phyloP scores from a whole-genome alignment of 2,113 vertebrate genomes.

The Phalacrocorax aristotelis region DNA sequence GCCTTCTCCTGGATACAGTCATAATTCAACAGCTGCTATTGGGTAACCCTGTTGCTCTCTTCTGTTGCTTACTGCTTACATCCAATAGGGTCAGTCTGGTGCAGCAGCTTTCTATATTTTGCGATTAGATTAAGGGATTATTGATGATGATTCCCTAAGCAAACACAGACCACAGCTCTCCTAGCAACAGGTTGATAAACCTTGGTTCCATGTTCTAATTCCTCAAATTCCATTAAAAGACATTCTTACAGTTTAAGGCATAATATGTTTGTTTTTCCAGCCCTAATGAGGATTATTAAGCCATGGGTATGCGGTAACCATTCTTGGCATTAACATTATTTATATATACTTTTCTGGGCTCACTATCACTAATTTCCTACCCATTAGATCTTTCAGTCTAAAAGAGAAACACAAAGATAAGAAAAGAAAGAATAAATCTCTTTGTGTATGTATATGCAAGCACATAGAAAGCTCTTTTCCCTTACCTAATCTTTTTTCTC shows the following conservation, averaged over 20 bases:
- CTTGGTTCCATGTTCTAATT: slow-evolving; percentile 49
- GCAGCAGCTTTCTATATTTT: slow-evolving; percentile 47
- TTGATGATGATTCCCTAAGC: slow-evolving; percentile 45
- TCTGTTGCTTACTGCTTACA: slow-evolving; percentile 46
- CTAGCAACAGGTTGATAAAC: slow-evolving; percentile 61
- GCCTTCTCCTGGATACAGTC: not conserved
- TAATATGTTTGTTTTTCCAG: slow-evolving; percentile 62
- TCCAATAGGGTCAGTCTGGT: slow-evolving; percentile 47
- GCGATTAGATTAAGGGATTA: slow-evolving; percentile 69
- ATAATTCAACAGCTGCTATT: slow-evolving; percentile 12
- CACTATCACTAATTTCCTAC: not conserved
- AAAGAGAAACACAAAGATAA: slow-evolving; percentile 32
- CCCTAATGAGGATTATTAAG: slow-evolving; percentile 51
- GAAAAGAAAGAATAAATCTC: slow-evolving; percentile 11
- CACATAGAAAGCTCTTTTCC: slow-evolving; percentile 31
- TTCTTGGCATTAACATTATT: slow-evolving; percentile 2
- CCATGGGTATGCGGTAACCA: not conserved
- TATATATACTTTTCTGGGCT: not conserved
- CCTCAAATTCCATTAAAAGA: slow-evolving; percentile 62
- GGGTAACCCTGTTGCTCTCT: not conserved
- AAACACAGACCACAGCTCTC: not conserved
- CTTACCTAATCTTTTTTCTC: slow-evolving; percentile 3
- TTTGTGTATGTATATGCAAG: not conserved
- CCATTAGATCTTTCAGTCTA: slow-evolving; percentile 7
- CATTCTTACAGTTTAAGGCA: slow-evolving; percentile 32